Percentiles rank a stretch among this genome's conserved stretches.
Evolutionary conservation across 2,888 invertebrate species (phyloP).

Genomic region (Macrostomum cliftonense): DNA sequence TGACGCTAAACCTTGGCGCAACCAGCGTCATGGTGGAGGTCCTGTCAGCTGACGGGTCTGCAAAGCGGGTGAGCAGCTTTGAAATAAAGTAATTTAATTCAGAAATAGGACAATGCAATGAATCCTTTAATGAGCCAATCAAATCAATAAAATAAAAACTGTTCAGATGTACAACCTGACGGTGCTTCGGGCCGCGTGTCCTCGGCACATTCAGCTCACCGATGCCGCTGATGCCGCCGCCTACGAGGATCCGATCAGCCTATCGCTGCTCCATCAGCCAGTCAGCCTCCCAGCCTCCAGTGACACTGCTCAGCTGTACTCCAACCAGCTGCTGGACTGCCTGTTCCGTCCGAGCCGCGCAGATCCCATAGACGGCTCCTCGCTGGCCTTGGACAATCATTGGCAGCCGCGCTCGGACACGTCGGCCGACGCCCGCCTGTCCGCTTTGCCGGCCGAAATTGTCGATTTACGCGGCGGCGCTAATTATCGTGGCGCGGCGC

Average conservation of each 20-base stretch:
- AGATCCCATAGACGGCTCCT: background rate
- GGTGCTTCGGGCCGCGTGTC: constrained; percentile 23
- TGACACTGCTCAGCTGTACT: constrained; percentile 27
- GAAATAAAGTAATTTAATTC: no score
- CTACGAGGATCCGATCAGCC: constrained; percentile 30
- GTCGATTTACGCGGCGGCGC: no score
- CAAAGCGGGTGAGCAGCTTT: constrained; percentile 20
- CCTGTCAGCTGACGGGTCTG: constrained; percentile 30
- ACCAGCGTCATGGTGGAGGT: constrained; percentile 23
- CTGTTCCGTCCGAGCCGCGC: background rate
- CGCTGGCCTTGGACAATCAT: background rate
- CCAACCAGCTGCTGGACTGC: constrained; percentile 14
- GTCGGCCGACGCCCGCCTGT: background rate
- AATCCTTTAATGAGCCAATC: no score
- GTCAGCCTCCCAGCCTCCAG: constrained; percentile 23
- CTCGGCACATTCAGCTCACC: constrained; percentile 23
- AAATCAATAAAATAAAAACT: background rate
- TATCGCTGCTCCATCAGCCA: constrained; percentile 26
- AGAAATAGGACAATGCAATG: no score
- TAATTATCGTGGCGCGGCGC: no score
- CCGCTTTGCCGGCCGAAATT: no score
- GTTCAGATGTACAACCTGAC: constrained; percentile 22
- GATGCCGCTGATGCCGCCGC: constrained; percentile 19
- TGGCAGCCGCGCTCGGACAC: background rate
- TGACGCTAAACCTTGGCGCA: constrained; percentile 24